Conservation (phyloP, 1,140 invertebrate genomes). For the Leptopilina boulardi region DNA sequence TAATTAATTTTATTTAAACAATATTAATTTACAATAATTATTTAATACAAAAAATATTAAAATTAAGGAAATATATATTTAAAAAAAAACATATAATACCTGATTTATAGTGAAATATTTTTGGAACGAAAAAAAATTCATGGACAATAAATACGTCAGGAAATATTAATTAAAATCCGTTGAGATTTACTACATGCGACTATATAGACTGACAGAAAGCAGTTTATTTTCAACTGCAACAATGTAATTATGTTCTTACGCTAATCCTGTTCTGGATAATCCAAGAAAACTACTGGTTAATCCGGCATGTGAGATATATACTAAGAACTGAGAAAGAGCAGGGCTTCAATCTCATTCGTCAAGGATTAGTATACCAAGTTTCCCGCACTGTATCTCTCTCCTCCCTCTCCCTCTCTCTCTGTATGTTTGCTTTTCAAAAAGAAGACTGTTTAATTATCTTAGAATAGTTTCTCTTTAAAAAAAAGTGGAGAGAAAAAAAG, state of each 20-base stretch:
- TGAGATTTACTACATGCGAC: not conserved
- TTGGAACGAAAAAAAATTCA: too few species aligned
- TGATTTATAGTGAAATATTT: too few species aligned
- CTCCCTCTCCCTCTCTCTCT: too few species aligned
- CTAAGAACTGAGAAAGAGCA: slow-evolving; percentile 12
- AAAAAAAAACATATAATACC: not conserved
- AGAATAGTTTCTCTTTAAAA: not conserved
- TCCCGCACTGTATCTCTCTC: not conserved
- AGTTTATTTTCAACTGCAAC: slow-evolving; percentile 9
- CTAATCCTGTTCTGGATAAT: not conserved
- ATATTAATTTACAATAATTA: too few species aligned
- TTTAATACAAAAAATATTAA: too few species aligned
- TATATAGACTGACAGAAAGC: not conserved
- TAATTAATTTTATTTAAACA: too few species aligned
- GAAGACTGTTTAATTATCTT: slow-evolving; percentile 7
- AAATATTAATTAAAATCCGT: not conserved
- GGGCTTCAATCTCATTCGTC: slow-evolving; percentile 25
- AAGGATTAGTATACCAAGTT: slow-evolving; percentile 6
- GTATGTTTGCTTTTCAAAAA: slow-evolving; percentile 16
- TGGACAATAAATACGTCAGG: not conserved
- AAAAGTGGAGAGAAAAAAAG: too few species aligned
- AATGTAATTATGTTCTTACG: slow-evolving; percentile 10
- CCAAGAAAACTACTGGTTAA: slow-evolving; percentile 28
- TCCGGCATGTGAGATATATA: slow-evolving; percentile 30
- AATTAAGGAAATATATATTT: not conserved